Evolutionary conservation across 2,797 vertebrate genomes (phyloP), one percentile per base, ranked within the genome.

Genomic region (Muraenolepis orangiensis): DNA sequence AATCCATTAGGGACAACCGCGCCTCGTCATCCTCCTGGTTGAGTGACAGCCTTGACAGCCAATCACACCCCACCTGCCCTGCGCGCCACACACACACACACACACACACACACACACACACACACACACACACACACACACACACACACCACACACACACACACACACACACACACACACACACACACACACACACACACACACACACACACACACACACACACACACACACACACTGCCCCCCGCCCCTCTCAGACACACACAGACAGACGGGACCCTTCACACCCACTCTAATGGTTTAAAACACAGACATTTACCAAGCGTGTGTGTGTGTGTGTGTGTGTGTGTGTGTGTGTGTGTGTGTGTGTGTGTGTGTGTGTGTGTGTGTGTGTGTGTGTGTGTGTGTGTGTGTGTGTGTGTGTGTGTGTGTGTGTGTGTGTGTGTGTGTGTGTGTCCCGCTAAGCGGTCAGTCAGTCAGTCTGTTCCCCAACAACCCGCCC

Each of bases 1-100:
- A 97, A 98, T 96, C 96, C 96, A 98, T 98, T 96, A 97, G 94
- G 87, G 94, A 89, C 95, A 95, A 97, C 96, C 96, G 95, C 94
- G 95, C 96, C 95, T 96, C 95, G 96, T 98, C 95, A 96, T 98
- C 96, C 95, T 88, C 84, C 92, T 92, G 92, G 57, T 91, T 97
- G 97, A 98, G 95, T 98, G 97, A 96, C 96, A 96, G 94, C 95
- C 85, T 93, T 96, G 96, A 96, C 96, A 97, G 95, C 93, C 93
- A 90, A 93, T 94, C 92, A 92, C 91, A 91, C 91, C 89, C 91
- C 90, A 84, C 82, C n/a, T n/a, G n/a, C n/a, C n/a, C n/a, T n/a
- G n/a, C n/a, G n/a, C n/a, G n/a, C n/a, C 88, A 84, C 61, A 30
- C 40, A 36, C 23, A 36, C 96, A 96, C 95, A 96, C 95, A 18